Percentiles rank a stretch among this genome's conserved stretches.
These are phyloP conservation scores for Aldabrachelys gigantea DNA, from an alignment of 2,113 vertebrate species.

Conservation along the genomic window DNA sequence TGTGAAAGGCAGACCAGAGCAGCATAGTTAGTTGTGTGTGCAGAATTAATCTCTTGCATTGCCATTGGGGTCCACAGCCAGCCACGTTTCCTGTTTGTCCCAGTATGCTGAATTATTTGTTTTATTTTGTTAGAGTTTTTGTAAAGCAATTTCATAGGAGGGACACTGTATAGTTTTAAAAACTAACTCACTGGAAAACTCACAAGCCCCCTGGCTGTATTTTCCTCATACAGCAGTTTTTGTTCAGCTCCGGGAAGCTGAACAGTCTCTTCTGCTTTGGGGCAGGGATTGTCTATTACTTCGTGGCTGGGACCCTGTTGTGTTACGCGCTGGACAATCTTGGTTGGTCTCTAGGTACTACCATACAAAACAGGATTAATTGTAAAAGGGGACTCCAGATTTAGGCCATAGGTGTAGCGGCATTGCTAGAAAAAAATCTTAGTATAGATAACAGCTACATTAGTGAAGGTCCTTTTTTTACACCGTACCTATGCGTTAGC, in stretches of 20 bases:
- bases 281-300: background rate
- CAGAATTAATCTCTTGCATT: background rate
- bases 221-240: background rate
- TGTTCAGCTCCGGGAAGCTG: background rate
- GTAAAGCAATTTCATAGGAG: background rate
- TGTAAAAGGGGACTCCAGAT: background rate
- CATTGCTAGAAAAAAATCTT: background rate
- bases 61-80: background rate
- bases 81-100: background rate
- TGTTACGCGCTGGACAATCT: background rate
- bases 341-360: background rate
- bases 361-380: background rate
- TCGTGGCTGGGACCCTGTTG: background rate
- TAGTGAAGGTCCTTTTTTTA: background rate
- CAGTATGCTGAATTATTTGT: background rate
- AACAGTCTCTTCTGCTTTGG: background rate
- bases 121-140: background rate
- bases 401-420: background rate
- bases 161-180: background rate
- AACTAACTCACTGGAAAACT: background rate
- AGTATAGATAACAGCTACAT: background rate
- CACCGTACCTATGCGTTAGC: background rate
- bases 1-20: background rate
- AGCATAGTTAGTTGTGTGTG: background rate
- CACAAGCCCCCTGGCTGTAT: background rate